Evolutionary conservation across 2,113 vertebrate species (phyloP).

Genomic region (Panthera leo): DNA sequence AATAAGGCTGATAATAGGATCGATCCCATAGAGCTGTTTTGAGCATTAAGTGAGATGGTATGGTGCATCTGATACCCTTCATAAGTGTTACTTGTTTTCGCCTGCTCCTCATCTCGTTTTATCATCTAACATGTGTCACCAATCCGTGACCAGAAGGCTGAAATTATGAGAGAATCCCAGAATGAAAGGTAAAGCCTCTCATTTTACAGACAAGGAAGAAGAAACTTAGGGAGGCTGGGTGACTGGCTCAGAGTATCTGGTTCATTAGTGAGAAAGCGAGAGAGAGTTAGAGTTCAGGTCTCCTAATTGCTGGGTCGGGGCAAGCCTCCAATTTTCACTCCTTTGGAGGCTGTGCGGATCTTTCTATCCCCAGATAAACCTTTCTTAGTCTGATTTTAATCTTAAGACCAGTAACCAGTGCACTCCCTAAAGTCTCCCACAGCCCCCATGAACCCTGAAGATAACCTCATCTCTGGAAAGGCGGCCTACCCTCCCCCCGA

Average conservation of each 20-base stretch:
- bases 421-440: not conserved
- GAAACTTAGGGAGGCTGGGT: not conserved
- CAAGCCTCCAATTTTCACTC: constrained; percentile 41
- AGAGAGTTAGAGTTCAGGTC: not conserved
- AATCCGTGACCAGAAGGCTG: not conserved
- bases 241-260: not conserved
- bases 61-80: not conserved
- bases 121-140: not conserved
- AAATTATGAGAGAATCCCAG: not conserved
- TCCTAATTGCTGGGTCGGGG: not conserved
- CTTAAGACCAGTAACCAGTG: not conserved
- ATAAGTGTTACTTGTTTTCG: not conserved
- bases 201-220: constrained; percentile 5
- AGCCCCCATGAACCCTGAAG: not conserved
- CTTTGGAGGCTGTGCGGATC: constrained; percentile 31
- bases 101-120: not conserved
- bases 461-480: not conserved
- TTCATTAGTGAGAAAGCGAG: not conserved
- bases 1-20: not conserved
- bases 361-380: constrained; percentile 24
- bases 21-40: not conserved
- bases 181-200: not conserved
- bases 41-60: not conserved
- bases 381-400: constrained; percentile 28
- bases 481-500: fast-evolving